Percentiles rank a stretch among this genome's conserved stretches.
phyloP scores from a whole-genome alignment of 1,140 invertebrate species.

The Rhopalosiphum padi region DNA sequence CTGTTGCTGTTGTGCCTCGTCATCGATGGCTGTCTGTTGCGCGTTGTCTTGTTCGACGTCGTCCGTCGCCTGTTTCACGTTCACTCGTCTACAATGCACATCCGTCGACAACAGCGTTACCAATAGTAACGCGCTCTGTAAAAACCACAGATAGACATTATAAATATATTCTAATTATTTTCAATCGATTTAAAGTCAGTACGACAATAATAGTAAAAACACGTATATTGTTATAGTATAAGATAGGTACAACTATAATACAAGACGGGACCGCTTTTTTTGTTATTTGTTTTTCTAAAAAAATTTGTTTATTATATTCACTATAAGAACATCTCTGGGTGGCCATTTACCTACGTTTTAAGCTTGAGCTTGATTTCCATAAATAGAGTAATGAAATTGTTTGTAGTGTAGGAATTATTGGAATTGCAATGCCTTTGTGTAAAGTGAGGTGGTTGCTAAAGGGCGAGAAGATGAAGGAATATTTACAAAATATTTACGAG shows the following conservation, averaged over 20 bases:
- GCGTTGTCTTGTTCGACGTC: constrained; percentile 60
- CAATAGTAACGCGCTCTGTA: constrained; percentile 50
- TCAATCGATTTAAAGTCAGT: not conserved
- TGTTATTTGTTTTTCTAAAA: too few relatives aligned
- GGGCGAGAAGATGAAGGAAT: not conserved
- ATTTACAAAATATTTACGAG: not conserved
- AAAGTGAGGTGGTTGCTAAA: not conserved
- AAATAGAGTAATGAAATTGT: not conserved
- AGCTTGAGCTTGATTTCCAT: not conserved
- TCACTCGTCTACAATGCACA: constrained; percentile 37
- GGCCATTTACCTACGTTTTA: not conserved
- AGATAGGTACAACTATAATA: too few relatives aligned
- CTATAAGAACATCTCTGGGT: too few relatives aligned
- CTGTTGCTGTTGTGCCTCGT: constrained; percentile 62
- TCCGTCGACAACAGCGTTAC: constrained; percentile 5
- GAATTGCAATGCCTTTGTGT: not conserved
- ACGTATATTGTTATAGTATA: not conserved
- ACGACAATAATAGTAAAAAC: not conserved
- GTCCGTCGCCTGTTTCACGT: constrained; percentile 5
- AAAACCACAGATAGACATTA: not conserved
- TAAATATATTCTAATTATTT: not conserved
- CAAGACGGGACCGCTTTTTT: too few relatives aligned
- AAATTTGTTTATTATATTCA: too few relatives aligned
- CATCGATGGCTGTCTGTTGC: constrained; percentile 62
- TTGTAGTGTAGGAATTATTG: not conserved